Evolutionary conservation across 1,140 invertebrate species (phyloP).

Genomic region (Kradibia gibbosae): DNA sequence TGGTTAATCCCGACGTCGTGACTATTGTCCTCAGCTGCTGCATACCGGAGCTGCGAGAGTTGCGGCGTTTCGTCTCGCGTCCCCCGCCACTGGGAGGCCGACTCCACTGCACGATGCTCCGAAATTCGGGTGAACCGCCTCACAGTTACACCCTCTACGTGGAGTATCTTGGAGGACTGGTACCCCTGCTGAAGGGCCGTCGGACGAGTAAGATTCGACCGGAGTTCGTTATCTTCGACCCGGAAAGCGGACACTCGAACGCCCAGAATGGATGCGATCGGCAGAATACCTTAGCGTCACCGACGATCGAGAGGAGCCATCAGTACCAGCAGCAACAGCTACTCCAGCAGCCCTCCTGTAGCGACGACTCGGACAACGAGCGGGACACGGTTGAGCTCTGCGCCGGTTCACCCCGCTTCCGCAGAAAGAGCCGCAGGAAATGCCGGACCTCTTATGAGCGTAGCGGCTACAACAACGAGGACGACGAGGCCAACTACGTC

Average conservation of each 20-base stretch:
- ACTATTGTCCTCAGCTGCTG: constrained; percentile 80
- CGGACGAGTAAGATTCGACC: constrained; percentile 96
- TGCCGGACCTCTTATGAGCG: constrained; percentile 64
- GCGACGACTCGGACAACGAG: constrained; percentile 87
- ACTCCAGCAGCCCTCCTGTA: constrained; percentile 61
- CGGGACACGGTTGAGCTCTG: constrained; percentile 74
- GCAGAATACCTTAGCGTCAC: background rate
- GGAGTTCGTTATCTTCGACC: constrained; percentile 98
- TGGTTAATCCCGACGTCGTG: background rate
- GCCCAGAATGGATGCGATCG: constrained; percentile 16
- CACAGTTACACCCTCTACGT: constrained; percentile 96
- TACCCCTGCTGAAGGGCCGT: constrained; percentile 96
- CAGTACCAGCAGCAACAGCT: background rate
- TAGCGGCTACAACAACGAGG: constrained; percentile 68
- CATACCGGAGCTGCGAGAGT: constrained; percentile 88
- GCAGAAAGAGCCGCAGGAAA: constrained; percentile 76
- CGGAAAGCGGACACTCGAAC: constrained; percentile 75
- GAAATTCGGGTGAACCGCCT: constrained; percentile 81
- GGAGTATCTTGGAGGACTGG: constrained; percentile 95
- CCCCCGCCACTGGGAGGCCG: constrained; percentile 88
- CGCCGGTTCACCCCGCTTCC: constrained; percentile 79
- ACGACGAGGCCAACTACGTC: constrained; percentile 87
- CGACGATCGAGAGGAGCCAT: background rate
- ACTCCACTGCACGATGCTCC: constrained; percentile 96
- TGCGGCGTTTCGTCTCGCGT: constrained; percentile 94